phyloP scores from a whole-genome alignment of 2,797 vertebrate species.

The Dendrocincla fuliginosa region DNA sequence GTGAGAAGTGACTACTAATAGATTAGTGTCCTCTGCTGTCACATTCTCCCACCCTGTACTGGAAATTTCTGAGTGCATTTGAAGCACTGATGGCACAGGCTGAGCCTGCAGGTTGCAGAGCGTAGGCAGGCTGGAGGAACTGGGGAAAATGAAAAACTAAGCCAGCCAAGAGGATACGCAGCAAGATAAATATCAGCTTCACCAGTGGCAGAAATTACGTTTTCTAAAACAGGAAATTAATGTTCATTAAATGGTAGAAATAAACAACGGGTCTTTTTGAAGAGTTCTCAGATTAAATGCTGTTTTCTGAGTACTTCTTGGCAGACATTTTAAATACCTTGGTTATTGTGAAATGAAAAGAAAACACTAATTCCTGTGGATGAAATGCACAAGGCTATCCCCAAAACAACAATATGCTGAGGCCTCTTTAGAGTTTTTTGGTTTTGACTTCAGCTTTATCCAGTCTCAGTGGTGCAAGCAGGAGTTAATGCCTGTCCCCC shows the following conservation, averaged over 20 bases:
- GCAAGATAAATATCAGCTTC: constrained; percentile 69
- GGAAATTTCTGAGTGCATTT: not conserved
- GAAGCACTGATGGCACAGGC: not conserved
- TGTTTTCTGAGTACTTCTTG: constrained; percentile 47
- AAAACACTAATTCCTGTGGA: constrained; percentile 55
- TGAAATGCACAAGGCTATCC: constrained; percentile 11
- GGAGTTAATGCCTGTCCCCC: constrained; percentile 23
- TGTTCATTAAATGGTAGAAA: constrained; percentile 56
- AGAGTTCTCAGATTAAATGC: constrained; percentile 39
- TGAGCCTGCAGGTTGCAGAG: constrained; percentile 17
- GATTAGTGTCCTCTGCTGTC: not conserved
- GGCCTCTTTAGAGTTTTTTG: constrained; percentile 31
- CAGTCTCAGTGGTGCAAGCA: not conserved
- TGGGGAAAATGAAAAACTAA: constrained; percentile 62
- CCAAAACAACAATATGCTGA: constrained; percentile 36
- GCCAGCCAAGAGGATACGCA: constrained; percentile 51
- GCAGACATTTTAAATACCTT: constrained; percentile 48
- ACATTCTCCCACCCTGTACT: not conserved
- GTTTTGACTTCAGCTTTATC: constrained; percentile 10
- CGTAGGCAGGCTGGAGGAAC: not conserved
- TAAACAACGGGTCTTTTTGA: constrained; percentile 51
- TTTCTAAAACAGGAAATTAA: constrained; percentile 76
- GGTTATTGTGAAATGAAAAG: constrained; percentile 68
- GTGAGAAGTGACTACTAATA: not conserved
- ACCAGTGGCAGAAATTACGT: constrained; percentile 58